Evolutionary conservation across 2,888 invertebrate genomes (phyloP).

Genomic region (Caenorhabditis sp.): DNA sequence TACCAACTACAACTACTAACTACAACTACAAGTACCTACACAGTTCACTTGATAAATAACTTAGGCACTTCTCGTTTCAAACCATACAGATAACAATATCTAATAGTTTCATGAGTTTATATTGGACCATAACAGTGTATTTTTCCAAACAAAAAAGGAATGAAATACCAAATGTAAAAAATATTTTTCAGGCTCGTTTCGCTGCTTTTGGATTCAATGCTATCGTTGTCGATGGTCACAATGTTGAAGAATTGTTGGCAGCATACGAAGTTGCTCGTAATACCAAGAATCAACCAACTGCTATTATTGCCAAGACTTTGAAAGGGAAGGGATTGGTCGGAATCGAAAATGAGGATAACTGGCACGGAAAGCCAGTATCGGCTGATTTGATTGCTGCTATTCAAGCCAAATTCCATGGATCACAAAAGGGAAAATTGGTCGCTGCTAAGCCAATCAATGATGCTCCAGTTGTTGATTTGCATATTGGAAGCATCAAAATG

Average conservation of each 20-base stretch:
- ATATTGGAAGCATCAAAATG: constrained; percentile 54
- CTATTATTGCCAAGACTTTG: constrained; percentile 91
- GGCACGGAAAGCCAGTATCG: constrained; percentile 93
- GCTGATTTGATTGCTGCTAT: constrained; percentile 61
- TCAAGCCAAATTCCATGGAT: constrained; percentile 76
- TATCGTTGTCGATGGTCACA: constrained; percentile 93
- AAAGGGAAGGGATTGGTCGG: constrained; percentile 81
- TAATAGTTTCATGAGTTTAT: no score
- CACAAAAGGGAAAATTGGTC: constrained; percentile 68
- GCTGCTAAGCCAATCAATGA: constrained; percentile 63
- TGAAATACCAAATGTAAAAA: no score
- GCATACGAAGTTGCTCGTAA: constrained; percentile 51
- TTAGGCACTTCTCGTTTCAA: no score
- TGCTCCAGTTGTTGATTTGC: constrained; percentile 54
- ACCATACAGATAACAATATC: no score
- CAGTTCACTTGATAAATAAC: no score
- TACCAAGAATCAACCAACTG: constrained; percentile 79
- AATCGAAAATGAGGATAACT: constrained; percentile 91
- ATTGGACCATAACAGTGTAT: no score
- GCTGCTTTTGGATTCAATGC: constrained; percentile 75
- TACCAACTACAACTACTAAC: no score
- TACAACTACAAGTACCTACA: no score
- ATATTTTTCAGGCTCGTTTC: constrained; percentile 54
- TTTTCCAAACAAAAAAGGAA: no score
- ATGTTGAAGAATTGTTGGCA: constrained; percentile 84